Base-by-base conservation (phyloP, 2,888 invertebrate genomes). In the Lucinisca nassula region DNA sequence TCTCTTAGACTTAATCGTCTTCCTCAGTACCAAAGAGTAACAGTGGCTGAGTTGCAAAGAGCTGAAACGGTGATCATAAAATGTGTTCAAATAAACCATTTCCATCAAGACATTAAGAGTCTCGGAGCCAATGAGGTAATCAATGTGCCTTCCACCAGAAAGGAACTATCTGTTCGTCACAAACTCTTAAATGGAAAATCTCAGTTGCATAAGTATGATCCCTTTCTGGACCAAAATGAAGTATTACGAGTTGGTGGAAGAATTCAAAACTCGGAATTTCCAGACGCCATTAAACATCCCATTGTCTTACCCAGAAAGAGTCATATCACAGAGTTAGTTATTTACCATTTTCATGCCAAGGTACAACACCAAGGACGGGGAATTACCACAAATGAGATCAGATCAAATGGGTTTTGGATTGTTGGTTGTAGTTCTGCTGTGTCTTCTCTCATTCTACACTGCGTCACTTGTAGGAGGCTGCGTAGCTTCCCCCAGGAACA, bases 351-450 rank as follows among this genome's bases (percentile, higher is more conserved):
- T 80, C 92, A 91, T 72, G 82, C 91, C 21, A 77, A 77, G 12
- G 72, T 76, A 0, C 58, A 38, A 17, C 90, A 92, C 73, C 88
- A 88, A 74, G 92, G 91, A 32, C 76, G 90, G 38, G 91, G 88
- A 1, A 86, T 91, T 10, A 92, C 91, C 0, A 80, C 78, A 1
- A 88, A 85, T 81, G 84, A 78, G 58, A 74, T 93, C 0, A 21
- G 92, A 85, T n/a, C 77, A 17, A 87, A 82, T 70, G 92, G 91
- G 17, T 95, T 89, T 77, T 96, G 95, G 95, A 93, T 95, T 1
- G 75, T 94, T 0, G 85, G 91, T 6, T 93, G 91, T 12, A 84
- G 92, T 72, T 49, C 91, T 38, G 88, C 87, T 12, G 92, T 94
- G 0, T 79, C 92, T 30, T 81, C 82, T 12, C 49, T 90, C 0